Base-by-base conservation (phyloP, 2,113 vertebrate species). In the Zosterops japonicus region DNA sequence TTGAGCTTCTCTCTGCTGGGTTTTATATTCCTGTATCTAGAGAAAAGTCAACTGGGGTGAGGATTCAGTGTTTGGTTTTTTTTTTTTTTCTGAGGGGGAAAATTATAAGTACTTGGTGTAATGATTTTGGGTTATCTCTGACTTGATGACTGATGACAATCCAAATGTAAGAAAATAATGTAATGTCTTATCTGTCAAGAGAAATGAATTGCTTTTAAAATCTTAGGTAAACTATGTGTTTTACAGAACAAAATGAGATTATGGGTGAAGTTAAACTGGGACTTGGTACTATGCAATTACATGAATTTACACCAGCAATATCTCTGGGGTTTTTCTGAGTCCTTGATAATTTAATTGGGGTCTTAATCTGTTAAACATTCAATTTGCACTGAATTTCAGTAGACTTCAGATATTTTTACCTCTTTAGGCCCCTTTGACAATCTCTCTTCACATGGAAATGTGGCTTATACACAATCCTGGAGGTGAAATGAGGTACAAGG, bases 91-190 rank as follows among this genome's bases (percentile, higher is more conserved):
- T 41, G 59, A 88, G 24, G 14, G 24, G 35, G 22, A 47, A 89
- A 90, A 92, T 72, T 61, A 15, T 31, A 83, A 93, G 33, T 56
- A 44, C 44, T 86, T 68, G 17, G 33, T 81, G 36, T 94, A 86
- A 94, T 88, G 56, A 83, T 47, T 93, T 78, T 70, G 59, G 53
- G 35, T 95, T 88, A 83, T 25, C 75, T 83, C 35, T 90, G 82
- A 88, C 39, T 78, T 94, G 76, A 90, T 93, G 83, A 83, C 70
- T 91, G 79, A 86, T 78, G 71, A 89, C 83, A 95, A 93, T 81
- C 49, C 64, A 90, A 94, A 81, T 53, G 53, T 93, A 92, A 91
- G 83, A 95, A 93, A 95, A 95, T 93, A 91, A 88, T 80, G 50
- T 80, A 93, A 55, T 0, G 1, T 63, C 75, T 47, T 83, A 88